A percentile compares a stretch with the other conserved stretches of the same genome.
phyloP scores from a whole-genome alignment of 2,888 invertebrate species.

The Cheiracanthium punctorium region DNA sequence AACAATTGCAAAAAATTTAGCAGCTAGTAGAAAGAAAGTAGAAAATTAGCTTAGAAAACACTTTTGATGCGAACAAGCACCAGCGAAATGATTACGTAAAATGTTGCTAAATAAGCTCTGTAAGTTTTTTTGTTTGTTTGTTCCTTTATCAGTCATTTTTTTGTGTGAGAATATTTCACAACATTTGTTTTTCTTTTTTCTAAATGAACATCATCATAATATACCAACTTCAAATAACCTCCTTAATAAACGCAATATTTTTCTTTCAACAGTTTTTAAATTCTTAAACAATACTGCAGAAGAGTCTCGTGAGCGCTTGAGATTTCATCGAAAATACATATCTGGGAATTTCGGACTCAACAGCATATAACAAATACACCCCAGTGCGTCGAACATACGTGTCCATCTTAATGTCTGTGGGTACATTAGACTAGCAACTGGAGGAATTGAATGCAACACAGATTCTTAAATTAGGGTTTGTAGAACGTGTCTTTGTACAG shows the following conservation, averaged over 20 bases:
- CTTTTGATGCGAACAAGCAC: slow-evolving; percentile 3
- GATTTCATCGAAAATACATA: neutral
- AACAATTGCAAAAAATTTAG: neutral
- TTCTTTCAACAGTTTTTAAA: neutral
- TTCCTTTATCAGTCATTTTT: neutral
- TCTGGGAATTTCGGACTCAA: neutral
- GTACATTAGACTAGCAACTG: neutral
- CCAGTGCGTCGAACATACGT: neutral
- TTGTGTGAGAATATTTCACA: neutral
- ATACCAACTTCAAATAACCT: neutral
- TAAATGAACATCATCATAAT: neutral
- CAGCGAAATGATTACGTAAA: neutral
- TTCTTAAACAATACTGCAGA: neutral
- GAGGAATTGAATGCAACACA: neutral
- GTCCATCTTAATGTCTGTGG: neutral
- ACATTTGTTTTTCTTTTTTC: neutral
- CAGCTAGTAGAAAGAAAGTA: neutral
- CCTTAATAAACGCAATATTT: neutral
- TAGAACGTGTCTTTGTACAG: neutral
- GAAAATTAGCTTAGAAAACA: slow-evolving; percentile 12
- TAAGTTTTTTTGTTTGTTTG: no score
- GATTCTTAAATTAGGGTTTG: neutral
- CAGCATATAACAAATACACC: neutral
- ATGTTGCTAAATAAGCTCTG: slow-evolving; percentile 23
- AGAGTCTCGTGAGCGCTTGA: neutral